A percentile compares a stretch with the other conserved stretches of the same genome.
phyloP scores from a whole-genome alignment of 2,797 vertebrate genomes.

The Adelosebastes latens region DNA sequence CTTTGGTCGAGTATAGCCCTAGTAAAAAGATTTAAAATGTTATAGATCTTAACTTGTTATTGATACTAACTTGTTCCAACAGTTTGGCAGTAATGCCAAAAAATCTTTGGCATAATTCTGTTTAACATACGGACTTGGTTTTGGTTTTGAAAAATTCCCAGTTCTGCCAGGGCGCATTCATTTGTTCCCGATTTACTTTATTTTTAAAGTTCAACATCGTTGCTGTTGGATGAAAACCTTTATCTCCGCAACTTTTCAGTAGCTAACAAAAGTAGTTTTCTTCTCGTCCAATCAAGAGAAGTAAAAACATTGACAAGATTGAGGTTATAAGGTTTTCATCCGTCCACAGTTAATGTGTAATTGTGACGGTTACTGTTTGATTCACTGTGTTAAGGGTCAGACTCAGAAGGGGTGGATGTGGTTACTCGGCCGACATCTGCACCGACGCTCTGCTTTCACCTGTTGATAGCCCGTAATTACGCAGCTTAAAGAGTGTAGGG shows the following conservation, averaged over 20 bases:
- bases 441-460: conserved; percentile 49
- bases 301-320: neutral
- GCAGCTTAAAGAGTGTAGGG: conserved; percentile 26
- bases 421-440: conserved; percentile 56
- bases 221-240: neutral
- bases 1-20: too few relatives aligned
- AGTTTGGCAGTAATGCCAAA: neutral
- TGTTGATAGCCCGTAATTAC: conserved; percentile 67
- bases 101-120: neutral
- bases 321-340: conserved; percentile 12
- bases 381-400: conserved; percentile 33
- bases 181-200: neutral
- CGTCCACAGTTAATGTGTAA: neutral
- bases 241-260: neutral
- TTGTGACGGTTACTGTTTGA: conserved; percentile 39
- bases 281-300: neutral
- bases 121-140: neutral
- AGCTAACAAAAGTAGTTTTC: neutral
- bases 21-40: neutral
- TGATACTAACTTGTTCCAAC: neutral
- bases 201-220: neutral
- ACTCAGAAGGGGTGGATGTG: conserved; percentile 21
- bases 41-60: neutral
- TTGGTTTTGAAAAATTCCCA: neutral
- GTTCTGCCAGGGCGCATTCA: neutral